These are phyloP conservation scores for Drosophila bocki DNA, from an alignment of 1,140 invertebrate genomes.

Conservation along the genomic window DNA sequence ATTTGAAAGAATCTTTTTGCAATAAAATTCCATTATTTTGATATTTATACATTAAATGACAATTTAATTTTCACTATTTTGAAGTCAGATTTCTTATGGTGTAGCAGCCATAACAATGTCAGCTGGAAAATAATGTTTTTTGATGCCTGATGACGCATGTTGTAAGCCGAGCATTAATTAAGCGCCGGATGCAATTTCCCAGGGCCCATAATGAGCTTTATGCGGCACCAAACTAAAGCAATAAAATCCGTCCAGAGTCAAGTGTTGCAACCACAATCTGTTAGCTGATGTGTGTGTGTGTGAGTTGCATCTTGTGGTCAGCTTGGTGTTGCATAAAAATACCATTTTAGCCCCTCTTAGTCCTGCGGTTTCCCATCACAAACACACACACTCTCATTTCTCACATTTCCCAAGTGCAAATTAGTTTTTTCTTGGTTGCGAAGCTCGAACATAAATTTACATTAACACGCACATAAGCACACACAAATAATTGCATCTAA, in stretches of 20 bases:
- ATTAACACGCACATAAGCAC: slow-evolving; percentile 18
- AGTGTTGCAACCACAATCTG: slow-evolving; percentile 58
- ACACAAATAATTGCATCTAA: slow-evolving; percentile 23
- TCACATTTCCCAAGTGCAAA: slow-evolving; percentile 73
- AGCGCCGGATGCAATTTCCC: slow-evolving; percentile 71
- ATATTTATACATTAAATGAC: too few relatives aligned
- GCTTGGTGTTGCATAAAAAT: slow-evolving; percentile 78
- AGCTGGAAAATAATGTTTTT: slow-evolving; percentile 34
- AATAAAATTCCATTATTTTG: background rate
- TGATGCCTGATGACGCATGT: slow-evolving; percentile 44
- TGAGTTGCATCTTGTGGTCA: slow-evolving; percentile 70
- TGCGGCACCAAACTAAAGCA: slow-evolving; percentile 65
- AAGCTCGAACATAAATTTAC: slow-evolving; percentile 63
- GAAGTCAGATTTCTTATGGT: background rate
- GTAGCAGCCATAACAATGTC: slow-evolving; percentile 34
- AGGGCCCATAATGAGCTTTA: slow-evolving; percentile 75
- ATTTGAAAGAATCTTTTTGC: background rate
- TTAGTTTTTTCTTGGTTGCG: slow-evolving; percentile 58
- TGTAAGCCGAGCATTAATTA: slow-evolving; percentile 56
- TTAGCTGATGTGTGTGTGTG: slow-evolving; percentile 23
- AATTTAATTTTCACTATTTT: background rate
- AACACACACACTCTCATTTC: slow-evolving; percentile 38
- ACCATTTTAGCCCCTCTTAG: slow-evolving; percentile 57
- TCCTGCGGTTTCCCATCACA: slow-evolving; percentile 50
- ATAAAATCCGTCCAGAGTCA: slow-evolving; percentile 65